A percentile compares a stretch with the other conserved stretches of the same genome.
phyloP scores from a whole-genome alignment of 37 sponge, comb jelly and placozoan genomes.

The Petrosia ficiformis region DNA sequence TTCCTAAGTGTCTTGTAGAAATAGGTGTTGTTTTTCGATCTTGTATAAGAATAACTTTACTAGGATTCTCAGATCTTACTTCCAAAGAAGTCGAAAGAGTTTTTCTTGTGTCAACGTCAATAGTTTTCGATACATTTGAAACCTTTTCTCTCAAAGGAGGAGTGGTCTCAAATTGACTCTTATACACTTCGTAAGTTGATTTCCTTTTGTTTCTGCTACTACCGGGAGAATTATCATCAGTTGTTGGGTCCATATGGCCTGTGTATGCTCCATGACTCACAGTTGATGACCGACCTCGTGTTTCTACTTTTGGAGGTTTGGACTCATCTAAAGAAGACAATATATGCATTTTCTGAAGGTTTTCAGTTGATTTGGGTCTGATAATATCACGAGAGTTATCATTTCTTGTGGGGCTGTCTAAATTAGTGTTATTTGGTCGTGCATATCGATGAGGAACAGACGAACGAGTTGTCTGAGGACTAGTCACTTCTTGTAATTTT shows the following conservation, averaged over 20 bases:
- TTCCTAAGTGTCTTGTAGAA: background rate
- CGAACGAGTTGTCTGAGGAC: background rate
- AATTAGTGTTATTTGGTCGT: background rate
- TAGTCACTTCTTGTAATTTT: background rate
- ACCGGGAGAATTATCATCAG: background rate
- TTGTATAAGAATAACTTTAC: too few relatives aligned
- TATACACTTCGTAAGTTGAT: background rate
- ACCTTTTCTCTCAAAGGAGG: background rate
- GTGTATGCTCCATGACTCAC: too few relatives aligned
- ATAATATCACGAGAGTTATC: background rate
- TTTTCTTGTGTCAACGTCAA: too few relatives aligned
- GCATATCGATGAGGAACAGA: background rate
- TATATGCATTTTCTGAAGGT: background rate
- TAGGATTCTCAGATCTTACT: too few relatives aligned
- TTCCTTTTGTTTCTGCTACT: background rate
- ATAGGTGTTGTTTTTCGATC: background rate
- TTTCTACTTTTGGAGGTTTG: background rate
- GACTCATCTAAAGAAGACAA: background rate
- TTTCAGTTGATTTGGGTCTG: background rate
- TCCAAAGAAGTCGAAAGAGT: background rate
- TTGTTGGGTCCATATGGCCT: background rate
- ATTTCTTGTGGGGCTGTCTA: background rate
- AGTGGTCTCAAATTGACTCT: background rate
- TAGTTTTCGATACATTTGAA: background rate
- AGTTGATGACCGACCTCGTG: background rate